Percentiles rank a stretch among this genome's conserved stretches.
phyloP scores from a whole-genome alignment of 1,140 invertebrate species.

The Aphelenchoides besseyi region DNA sequence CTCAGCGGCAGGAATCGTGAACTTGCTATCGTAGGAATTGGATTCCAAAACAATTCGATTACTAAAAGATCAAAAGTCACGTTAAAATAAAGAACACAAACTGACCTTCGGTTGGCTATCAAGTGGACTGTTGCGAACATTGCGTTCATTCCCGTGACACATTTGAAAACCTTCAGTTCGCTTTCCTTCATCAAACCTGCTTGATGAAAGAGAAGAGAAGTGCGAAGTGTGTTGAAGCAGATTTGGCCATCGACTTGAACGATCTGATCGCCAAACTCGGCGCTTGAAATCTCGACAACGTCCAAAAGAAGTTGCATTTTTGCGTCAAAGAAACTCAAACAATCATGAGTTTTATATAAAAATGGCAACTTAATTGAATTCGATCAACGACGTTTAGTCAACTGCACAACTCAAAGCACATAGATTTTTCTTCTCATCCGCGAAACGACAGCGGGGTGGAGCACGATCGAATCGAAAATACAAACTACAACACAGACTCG shows the following conservation, averaged over 20 bases:
- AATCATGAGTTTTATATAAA: no score
- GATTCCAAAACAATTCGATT: conserved; percentile 12
- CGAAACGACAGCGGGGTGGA: background rate
- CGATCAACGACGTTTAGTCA: background rate
- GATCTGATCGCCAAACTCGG: background rate
- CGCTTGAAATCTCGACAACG: background rate
- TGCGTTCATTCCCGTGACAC: background rate
- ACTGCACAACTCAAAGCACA: no score
- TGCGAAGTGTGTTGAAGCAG: background rate
- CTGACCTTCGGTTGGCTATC: background rate
- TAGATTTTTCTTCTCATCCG: background rate
- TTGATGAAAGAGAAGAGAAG: background rate
- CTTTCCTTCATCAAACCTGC: background rate
- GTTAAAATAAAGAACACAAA: background rate
- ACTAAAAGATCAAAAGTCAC: background rate
- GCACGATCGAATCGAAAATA: background rate
- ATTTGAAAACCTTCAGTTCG: background rate
- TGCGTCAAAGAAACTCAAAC: no score
- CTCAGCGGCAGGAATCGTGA: background rate
- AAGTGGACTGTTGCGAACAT: background rate
- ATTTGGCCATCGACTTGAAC: background rate
- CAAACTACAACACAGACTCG: no score
- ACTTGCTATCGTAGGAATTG: background rate
- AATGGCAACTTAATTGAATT: background rate
- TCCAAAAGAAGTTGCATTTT: conserved; percentile 5